phyloP scores from a whole-genome alignment of 2,888 invertebrate genomes.

The Drosophila fungiperda region DNA sequence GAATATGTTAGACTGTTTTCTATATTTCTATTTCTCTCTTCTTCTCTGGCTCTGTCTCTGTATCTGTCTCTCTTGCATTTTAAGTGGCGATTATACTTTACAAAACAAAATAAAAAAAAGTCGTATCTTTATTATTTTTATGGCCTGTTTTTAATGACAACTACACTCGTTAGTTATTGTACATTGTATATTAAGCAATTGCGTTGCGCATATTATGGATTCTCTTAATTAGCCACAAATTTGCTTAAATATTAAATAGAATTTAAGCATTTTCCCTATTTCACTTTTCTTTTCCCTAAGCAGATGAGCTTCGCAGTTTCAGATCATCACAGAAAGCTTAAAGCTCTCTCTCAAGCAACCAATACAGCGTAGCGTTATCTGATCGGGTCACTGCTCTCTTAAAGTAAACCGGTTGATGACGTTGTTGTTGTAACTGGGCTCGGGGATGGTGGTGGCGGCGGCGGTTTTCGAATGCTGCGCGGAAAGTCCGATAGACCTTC shows the following conservation, averaged over 20 bases:
- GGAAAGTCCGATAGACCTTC: conserved; percentile 39
- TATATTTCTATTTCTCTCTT: neutral
- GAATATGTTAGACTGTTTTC: neutral
- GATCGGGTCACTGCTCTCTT: neutral
- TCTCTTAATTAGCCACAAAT: neutral
- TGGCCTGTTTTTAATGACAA: conserved; percentile 10
- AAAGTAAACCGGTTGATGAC: neutral
- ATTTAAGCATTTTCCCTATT: neutral
- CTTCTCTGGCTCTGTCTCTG: too few relatives aligned
- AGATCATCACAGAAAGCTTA: neutral
- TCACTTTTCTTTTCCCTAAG: neutral
- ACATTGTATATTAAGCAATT: neutral
- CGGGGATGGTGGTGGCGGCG: neutral
- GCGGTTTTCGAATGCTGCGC: neutral
- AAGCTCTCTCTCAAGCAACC: neutral
- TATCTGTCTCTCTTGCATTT: conserved; percentile 17
- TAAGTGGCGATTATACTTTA: conserved; percentile 31
- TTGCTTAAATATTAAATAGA: neutral
- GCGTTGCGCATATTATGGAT: neutral
- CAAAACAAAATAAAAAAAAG: conserved; percentile 18
- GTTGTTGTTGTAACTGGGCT: neutral
- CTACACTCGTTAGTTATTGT: neutral
- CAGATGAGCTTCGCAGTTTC: neutral
- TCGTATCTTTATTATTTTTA: conserved; percentile 22
- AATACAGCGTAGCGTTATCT: neutral